Base-by-base conservation (phyloP, 2,888 invertebrate species). In the Pseudanteris insignis region DNA sequence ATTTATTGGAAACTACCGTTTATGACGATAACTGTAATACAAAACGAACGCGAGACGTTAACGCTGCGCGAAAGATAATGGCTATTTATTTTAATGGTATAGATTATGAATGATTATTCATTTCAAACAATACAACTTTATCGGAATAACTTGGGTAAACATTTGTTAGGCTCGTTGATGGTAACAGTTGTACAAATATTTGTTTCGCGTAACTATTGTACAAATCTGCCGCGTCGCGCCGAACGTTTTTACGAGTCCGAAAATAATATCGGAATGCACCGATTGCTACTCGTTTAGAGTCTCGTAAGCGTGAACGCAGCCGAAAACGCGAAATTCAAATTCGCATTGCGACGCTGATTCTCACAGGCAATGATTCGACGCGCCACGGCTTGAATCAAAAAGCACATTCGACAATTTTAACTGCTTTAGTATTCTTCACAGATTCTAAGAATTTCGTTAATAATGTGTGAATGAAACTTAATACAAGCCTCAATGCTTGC, bases 81-180 rank as follows among this genome's bases (percentile, higher is more conserved):
- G 9, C 25, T n/a, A n/a, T 51, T 59, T 51, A 51, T 46, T 51
- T 59, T 40, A 46, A 59, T 41, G 59, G 46, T 51, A 51, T 32
- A 51, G 59, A 59, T 51, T 47, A 51, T 32, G 12, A 46, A 51
- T 32, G 51, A 59, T 59, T 59, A 59, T 59, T 51, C 51, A 29
- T 36, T 41, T 10, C 36, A 38, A 51, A 58, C 50, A 48, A 58
- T 41, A 51, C 46, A 51, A 51, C 51, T 59, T 59, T 58, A 51
- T 51, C 58, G 37, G 28, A 50, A 32, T 37, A 38, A 38, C 12
- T 38, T 21, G 44, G 26, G 50, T 50, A 40, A 55, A 47, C 47
- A 55, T 33, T 48, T 40, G 8, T 32, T 30, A 41, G 41, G 25
- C 25, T 41, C 26, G 26, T 18, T 18, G 32, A 33, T 28, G 21